Base-by-base conservation (phyloP, 2,113 vertebrate species). In the Oriolus oriolus region DNA sequence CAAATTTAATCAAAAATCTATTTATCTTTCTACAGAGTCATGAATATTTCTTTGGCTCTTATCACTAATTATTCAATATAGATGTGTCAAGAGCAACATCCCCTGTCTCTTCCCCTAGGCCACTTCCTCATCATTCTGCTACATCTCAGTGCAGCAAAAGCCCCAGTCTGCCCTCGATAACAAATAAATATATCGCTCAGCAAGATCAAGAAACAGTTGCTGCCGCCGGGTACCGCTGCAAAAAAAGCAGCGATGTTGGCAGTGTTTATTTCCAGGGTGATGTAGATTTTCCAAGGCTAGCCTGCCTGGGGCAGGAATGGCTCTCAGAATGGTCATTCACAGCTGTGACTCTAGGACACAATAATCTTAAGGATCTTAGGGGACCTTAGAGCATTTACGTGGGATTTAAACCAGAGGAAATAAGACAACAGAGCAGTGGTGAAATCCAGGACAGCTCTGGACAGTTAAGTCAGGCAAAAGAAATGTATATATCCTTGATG, bases 1-100 rank as follows among this genome's bases (percentile, higher is more conserved):
- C 73, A 75, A 92, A 90, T 96, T 96, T 95, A 96, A 96, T 91
- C 41, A 95, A 95, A 96, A 94, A 96, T 87, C 96, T 95, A 91
- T 96, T 96, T 95, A 96, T 97, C 87, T 96, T 96, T 93, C 69
- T 68, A 95, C 54, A 50, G 71, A 90, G 75, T 94, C 87, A 91
- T 96, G 93, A 97, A 87, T 96, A 97, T 95, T 92, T 97, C 87
- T 88, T 91, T 90, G 73, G 86, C 59, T 96, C 73, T 94, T 97
- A 96, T 95, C 84, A 35, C 76, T 94, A 97, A 97, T 96, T 96
- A 96, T 93, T 96, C 84, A 77, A 76, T 68, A 75, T 61, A 76
- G 4, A 19, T 65, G 66, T 95, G 87, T 92, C 93, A 95, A 93
- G 89, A 97, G 85, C 41, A 94, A 90, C 78, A 87, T 69, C 83